Conservation (phyloP, 2,888 invertebrate species). For the Hedychridium roseum region DNA sequence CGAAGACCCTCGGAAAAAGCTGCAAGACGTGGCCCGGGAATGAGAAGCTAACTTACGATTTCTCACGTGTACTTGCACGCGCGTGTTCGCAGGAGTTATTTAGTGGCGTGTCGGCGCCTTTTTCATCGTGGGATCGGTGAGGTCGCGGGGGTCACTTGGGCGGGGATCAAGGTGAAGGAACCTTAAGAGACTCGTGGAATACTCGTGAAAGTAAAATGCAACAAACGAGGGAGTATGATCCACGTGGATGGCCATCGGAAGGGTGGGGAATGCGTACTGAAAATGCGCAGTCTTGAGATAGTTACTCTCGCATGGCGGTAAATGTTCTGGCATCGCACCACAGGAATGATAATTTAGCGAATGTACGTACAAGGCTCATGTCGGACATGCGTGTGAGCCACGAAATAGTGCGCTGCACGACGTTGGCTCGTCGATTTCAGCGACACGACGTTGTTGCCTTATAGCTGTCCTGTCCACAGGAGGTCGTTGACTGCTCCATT, state of each 20-base stretch:
- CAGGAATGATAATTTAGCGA: constrained; percentile 52
- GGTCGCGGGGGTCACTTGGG: constrained; percentile 46
- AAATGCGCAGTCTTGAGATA: no score
- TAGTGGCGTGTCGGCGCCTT: constrained; percentile 49
- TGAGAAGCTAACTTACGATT: constrained; percentile 29
- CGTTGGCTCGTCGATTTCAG: constrained; percentile 45
- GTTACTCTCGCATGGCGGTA: no score
- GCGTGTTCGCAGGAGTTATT: constrained; percentile 29
- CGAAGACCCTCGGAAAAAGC: constrained; percentile 9
- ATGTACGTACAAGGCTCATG: no score
- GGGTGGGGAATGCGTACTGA: no score
- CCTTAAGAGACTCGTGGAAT: no score
- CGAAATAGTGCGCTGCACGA: constrained; percentile 40
- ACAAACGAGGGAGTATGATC: no score
- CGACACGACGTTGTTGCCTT: constrained; percentile 33
- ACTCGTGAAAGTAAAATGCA: no score
- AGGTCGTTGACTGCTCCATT: constrained; percentile 45
- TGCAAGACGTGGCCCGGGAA: no score
- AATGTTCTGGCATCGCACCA: constrained; percentile 56
- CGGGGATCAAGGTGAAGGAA: constrained; percentile 40
- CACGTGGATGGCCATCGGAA: no score
- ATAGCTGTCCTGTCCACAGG: constrained; percentile 20
- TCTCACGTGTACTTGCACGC: constrained; percentile 14
- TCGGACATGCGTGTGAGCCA: no score
- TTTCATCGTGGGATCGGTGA: constrained; percentile 26